These are phyloP conservation scores for Nomada goodeniana DNA, from an alignment of 2,888 invertebrate genomes.

Conservation along the genomic window DNA sequence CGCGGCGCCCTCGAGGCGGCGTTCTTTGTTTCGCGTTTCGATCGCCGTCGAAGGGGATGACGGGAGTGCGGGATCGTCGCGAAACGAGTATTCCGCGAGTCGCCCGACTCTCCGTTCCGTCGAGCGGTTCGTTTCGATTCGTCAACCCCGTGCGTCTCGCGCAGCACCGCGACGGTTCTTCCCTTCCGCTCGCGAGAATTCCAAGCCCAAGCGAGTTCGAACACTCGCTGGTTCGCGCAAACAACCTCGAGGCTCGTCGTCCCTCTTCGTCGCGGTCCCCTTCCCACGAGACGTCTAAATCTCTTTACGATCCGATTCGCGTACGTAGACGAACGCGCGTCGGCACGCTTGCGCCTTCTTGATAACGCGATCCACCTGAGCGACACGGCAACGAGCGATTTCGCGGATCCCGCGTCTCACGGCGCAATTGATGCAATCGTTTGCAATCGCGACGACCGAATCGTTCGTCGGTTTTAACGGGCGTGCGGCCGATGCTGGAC, in stretches of 20 bases:
- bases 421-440: slow-evolving; percentile 74
- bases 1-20: slow-evolving; percentile 13
- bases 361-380: slow-evolving; percentile 40
- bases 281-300: background rate
- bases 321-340: background rate
- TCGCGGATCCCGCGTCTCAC: slow-evolving; percentile 63
- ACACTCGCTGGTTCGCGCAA: background rate
- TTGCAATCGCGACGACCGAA: slow-evolving; percentile 69
- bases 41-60: slow-evolving; percentile 31
- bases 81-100: slow-evolving; percentile 16
- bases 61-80: slow-evolving; percentile 8
- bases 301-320: slow-evolving; percentile 41
- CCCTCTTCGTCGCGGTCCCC: background rate
- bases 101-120: slow-evolving; percentile 19
- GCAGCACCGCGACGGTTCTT: no score
- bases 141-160: background rate
- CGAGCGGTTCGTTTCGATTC: background rate
- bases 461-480: slow-evolving; percentile 39
- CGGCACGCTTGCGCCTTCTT: background rate
- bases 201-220: background rate
- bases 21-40: slow-evolving; percentile 8
- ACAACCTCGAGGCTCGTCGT: background rate
- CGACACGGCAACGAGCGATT: slow-evolving; percentile 18
- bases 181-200: background rate
- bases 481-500: slow-evolving; percentile 37